Conservation (phyloP, 2,113 vertebrate genomes). For the Catharus bicknelli region DNA sequence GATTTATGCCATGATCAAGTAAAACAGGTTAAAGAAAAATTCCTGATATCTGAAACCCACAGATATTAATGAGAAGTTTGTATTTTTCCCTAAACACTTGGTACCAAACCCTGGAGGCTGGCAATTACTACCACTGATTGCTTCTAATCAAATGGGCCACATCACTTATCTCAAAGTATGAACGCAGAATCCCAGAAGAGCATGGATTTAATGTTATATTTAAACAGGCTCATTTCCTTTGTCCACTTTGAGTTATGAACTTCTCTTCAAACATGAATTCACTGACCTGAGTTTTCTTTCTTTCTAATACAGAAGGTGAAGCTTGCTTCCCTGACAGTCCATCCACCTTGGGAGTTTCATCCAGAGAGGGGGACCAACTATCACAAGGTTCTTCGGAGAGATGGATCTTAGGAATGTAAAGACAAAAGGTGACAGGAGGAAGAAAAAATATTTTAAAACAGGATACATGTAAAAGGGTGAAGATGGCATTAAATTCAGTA, state of each 20-base stretch:
- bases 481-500: neutral
- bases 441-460: neutral
- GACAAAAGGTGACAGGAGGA: neutral
- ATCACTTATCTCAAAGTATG: neutral
- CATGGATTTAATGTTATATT: neutral
- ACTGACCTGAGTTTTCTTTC: conserved; percentile 60
- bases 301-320: conserved; percentile 15
- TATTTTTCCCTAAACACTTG: neutral
- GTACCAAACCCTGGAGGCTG: neutral
- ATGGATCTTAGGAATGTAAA: conserved; percentile 24
- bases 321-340: neutral
- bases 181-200: neutral
- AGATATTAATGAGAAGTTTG: neutral
- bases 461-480: neutral
- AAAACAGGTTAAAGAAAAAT: neutral
- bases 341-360: neutral
- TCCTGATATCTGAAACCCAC: neutral
- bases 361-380: neutral
- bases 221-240: neutral
- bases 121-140: neutral
- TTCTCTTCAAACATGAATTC: neutral
- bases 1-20: neutral
- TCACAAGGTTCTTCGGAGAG: neutral
- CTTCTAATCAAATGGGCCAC: neutral
- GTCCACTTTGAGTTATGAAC: neutral